These are phyloP conservation scores for Marasmarcha lunaedactyla DNA, from an alignment of 2,888 invertebrate species.

Conservation along the genomic window DNA sequence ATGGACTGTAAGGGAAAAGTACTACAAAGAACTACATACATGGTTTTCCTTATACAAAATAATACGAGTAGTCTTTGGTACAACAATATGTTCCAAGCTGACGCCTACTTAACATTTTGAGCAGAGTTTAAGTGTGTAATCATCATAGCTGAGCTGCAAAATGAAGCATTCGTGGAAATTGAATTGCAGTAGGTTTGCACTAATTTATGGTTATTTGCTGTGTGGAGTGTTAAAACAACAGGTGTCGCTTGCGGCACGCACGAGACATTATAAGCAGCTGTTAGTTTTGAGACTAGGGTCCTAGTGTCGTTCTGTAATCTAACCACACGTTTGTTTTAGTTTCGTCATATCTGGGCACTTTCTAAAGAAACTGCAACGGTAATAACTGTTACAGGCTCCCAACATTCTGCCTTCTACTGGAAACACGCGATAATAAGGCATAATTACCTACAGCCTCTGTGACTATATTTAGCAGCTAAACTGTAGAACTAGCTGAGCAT, in stretches of 20 bases:
- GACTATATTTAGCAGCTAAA: slow-evolving; percentile 65
- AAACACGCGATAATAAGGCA: slow-evolving; percentile 67
- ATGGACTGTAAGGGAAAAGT: too few relatives aligned
- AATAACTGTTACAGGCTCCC: slow-evolving; percentile 43
- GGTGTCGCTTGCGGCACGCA: slow-evolving; percentile 49
- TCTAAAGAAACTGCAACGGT: slow-evolving; percentile 61
- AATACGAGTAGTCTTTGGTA: too few relatives aligned
- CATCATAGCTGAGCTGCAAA: slow-evolving; percentile 24
- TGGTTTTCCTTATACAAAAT: too few relatives aligned
- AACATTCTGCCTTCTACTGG: slow-evolving; percentile 53
- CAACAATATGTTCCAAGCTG: neutral
- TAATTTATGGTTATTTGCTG: slow-evolving; percentile 29
- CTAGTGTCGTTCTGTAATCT: slow-evolving; percentile 44
- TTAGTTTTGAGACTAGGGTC: slow-evolving; percentile 34
- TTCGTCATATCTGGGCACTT: slow-evolving; percentile 63
- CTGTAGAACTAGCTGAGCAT: slow-evolving; percentile 65
- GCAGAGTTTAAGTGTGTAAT: slow-evolving; percentile 1
- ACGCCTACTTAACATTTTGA: neutral
- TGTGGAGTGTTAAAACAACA: slow-evolving; percentile 20
- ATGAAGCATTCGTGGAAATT: slow-evolving; percentile 21
- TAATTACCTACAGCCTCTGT: slow-evolving; percentile 62
- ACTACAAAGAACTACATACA: too few relatives aligned
- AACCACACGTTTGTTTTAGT: slow-evolving; percentile 48
- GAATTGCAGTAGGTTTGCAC: slow-evolving; percentile 16
- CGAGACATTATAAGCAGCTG: slow-evolving; percentile 48